Base-by-base conservation (phyloP, 2,113 vertebrate genomes). In the western clawed frog (Xenopus tropicalis) region DNA sequence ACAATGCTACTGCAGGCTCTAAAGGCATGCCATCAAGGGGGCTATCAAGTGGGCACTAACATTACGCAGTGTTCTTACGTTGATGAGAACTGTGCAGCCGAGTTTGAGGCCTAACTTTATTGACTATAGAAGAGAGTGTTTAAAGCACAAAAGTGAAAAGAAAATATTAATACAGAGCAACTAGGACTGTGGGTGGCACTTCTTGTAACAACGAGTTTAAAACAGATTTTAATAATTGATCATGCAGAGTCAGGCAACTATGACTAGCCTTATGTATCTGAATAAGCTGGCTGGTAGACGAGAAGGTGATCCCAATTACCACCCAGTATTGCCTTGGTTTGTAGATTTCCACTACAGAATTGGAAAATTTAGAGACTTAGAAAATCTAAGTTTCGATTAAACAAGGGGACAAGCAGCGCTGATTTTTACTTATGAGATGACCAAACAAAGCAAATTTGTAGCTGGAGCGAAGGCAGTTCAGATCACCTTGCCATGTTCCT, bases 341-440 rank as follows among this genome's bases (percentile, higher is more conserved):
- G 93, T 97, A 56, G 97, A 99, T 82, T 99, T 99, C n/a, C 77
- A 98, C 93, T 57, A 90, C 86, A 91, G 67, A 93, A 91, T n/a
- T 0, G 97, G 97, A 75, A 93, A 91, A 78, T 98, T 98, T 82
- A 89, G 97, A 52, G 97, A 99, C 81, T 99, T 4, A 86, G 94
- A 44, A 94, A 96, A 83, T 99, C 97, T 77, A 99, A 99, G 82
- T 99, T 98, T 82, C 94, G 97, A n/a, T 92, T 99, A 61, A 99
- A 98, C 82, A 99, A 99, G 75, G 97, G 97, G 97, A 99, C 74
- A 98, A 98, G 76, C 97, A 99, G 80, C n/a, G n/a, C 88, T 99
- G 80, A 97, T 99, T 81, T 99, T 99, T 78, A 99, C 97, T 0
- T 99, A 99, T 0, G 95, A 98, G 88, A 99, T 99, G 97, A 98